A percentile compares a stretch with the other conserved stretches of the same genome.
Conservation (phyloP, 2,888 invertebrate species). For the Tupiocoris notatus region DNA sequence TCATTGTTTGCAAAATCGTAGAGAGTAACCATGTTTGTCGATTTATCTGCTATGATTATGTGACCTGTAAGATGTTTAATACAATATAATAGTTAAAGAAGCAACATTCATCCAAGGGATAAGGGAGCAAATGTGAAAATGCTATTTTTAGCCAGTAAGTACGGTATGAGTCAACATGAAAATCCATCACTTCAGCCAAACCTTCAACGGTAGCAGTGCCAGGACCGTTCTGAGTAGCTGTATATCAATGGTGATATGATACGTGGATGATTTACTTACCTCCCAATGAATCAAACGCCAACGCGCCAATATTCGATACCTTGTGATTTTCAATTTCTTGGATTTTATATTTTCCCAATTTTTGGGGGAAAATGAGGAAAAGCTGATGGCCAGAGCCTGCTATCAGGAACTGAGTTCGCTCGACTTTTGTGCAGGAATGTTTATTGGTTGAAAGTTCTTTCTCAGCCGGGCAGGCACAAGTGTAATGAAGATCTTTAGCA, state of each 20-base stretch:
- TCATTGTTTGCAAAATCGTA: background rate
- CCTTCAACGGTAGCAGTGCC: too few species aligned
- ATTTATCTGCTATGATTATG: slow-evolving; percentile 5
- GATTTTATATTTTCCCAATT: slow-evolving; percentile 40
- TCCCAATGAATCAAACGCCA: slow-evolving; percentile 57
- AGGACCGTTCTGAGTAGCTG: too few species aligned
- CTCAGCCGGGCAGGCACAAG: slow-evolving; percentile 76
- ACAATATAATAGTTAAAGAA: too few species aligned
- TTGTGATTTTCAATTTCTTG: slow-evolving; percentile 33
- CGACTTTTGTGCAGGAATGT: slow-evolving; percentile 59
- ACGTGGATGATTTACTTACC: slow-evolving; percentile 54
- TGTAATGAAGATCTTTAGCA: slow-evolving; percentile 52
- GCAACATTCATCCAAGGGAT: too few species aligned
- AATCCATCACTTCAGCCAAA: too few species aligned
- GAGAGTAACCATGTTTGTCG: background rate
- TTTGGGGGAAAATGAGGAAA: slow-evolving; percentile 58
- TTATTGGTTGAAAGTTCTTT: slow-evolving; percentile 61
- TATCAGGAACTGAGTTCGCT: slow-evolving; percentile 58
- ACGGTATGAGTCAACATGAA: background rate
- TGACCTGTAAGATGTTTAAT: slow-evolving; percentile 1
- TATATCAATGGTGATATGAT: background rate
- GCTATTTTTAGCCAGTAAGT: background rate
- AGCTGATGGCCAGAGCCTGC: slow-evolving; percentile 62
- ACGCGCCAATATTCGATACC: slow-evolving; percentile 39
- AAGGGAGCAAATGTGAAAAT: background rate